Conservation (phyloP, 2,888 invertebrate genomes). For the Phrixothrix hirtus region DNA sequence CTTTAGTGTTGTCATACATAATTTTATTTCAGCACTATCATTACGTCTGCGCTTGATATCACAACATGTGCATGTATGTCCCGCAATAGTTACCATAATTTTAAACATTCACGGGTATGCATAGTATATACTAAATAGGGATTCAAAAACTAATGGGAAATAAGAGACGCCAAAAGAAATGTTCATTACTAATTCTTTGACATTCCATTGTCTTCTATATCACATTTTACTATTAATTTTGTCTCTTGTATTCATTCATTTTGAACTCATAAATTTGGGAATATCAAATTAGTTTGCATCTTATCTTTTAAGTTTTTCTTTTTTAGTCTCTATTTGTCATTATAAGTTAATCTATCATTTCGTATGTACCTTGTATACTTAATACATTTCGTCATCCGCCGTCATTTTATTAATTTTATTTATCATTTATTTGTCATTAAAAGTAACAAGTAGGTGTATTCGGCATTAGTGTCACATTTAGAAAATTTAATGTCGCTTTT, state of each 20-base stretch:
- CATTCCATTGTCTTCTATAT: too few species aligned
- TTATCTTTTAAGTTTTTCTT: too few species aligned
- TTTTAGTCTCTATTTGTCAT: not conserved
- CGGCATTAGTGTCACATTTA: not conserved
- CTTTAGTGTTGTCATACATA: conserved; percentile 22
- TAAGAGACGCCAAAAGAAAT: too few species aligned
- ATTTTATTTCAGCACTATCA: conserved; percentile 24
- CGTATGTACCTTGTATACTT: not conserved
- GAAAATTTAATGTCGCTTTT: conserved; percentile 1
- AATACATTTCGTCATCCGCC: not conserved
- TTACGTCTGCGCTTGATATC: conserved; percentile 16
- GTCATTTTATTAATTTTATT: conserved; percentile 1
- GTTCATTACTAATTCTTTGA: too few species aligned
- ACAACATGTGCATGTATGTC: conserved; percentile 26
- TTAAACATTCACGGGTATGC: conserved; percentile 1
- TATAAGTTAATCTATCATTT: not conserved
- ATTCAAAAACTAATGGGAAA: not conserved
- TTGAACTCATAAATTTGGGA: too few species aligned
- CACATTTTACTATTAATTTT: too few species aligned
- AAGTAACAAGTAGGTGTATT: conserved; percentile 2
- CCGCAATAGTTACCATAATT: conserved; percentile 3
- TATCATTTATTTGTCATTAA: not conserved
- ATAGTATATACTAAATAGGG: not conserved
- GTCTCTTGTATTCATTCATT: too few species aligned
- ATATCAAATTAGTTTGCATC: too few species aligned